Evolutionary conservation across 2,888 invertebrate species (phyloP).

Genomic region (Apotomis betuletana): DNA sequence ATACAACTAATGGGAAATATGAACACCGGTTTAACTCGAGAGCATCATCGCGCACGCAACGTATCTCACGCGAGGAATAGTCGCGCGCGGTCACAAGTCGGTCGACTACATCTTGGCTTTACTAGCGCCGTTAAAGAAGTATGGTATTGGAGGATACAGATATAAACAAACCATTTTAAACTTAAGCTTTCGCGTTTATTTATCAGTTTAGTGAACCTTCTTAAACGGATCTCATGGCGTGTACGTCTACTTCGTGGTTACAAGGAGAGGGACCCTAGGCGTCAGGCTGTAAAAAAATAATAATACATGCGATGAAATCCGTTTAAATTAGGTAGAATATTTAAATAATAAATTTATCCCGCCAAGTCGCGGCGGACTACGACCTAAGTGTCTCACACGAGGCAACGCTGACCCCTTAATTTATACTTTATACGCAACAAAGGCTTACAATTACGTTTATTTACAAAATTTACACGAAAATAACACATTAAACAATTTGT

Average conservation of each 20-base stretch:
- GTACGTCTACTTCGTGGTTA: background rate
- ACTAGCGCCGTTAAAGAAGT: conserved; percentile 7
- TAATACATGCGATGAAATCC: background rate
- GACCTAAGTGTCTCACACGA: conserved; percentile 19
- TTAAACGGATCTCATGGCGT: background rate
- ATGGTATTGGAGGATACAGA: conserved; percentile 12
- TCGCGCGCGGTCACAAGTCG: too few relatives aligned
- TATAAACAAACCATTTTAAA: conserved; percentile 24
- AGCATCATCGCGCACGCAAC: too few relatives aligned
- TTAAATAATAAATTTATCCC: background rate
- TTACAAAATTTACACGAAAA: conserved; percentile 73
- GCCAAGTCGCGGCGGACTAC: background rate
- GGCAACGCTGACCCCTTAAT: conserved; percentile 46
- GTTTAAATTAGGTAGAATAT: background rate
- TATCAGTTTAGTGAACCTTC: background rate
- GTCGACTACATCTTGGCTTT: too few relatives aligned
- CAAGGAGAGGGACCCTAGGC: background rate
- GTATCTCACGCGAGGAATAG: too few relatives aligned
- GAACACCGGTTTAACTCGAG: too few relatives aligned
- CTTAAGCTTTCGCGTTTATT: background rate
- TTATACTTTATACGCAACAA: conserved; percentile 50
- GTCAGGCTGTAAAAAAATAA: background rate
- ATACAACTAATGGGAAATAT: too few relatives aligned
- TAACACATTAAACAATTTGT: conserved; percentile 40
- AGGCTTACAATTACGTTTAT: conserved; percentile 68